These are phyloP conservation scores for Xestia c-nigrum DNA, from an alignment of 2,888 invertebrate species.

Conservation along the genomic window DNA sequence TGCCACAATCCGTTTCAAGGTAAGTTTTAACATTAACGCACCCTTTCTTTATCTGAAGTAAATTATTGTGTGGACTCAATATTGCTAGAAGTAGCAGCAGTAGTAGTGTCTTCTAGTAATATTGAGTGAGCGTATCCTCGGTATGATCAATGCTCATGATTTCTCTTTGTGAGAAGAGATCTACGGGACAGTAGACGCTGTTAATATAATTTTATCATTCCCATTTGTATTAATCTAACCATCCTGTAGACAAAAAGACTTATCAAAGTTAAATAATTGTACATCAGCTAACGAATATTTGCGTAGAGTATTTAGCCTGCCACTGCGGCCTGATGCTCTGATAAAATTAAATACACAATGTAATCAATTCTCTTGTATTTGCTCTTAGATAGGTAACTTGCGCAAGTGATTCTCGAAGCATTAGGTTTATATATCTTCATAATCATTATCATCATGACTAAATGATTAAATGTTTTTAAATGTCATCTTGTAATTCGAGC, in stretches of 20 bases:
- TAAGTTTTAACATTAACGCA: neutral
- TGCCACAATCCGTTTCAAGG: neutral
- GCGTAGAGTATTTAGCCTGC: conserved; percentile 71
- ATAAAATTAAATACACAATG: conserved; percentile 73
- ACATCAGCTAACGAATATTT: conserved; percentile 76
- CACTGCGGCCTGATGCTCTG: conserved; percentile 74
- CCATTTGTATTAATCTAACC: conserved; percentile 18
- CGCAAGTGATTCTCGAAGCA: conserved; percentile 47
- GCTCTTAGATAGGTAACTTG: conserved; percentile 63
- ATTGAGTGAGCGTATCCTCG: neutral
- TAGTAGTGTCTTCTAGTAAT: too few relatives aligned
- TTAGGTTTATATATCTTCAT: conserved; percentile 2
- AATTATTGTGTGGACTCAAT: neutral
- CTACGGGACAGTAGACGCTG: neutral
- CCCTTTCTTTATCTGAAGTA: neutral
- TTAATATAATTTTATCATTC: neutral
- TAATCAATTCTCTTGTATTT: conserved; percentile 74
- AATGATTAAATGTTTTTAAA: neutral
- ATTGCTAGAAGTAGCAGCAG: too few relatives aligned
- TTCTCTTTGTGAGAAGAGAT: neutral
- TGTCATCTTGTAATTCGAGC: neutral
- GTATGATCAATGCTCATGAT: neutral
- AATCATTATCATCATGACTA: conserved; percentile 33
- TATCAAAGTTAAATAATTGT: conserved; percentile 74
- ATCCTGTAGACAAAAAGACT: conserved; percentile 62